phyloP scores from a whole-genome alignment of 2,797 vertebrate genomes.

The Pseudochirops corinnae region DNA sequence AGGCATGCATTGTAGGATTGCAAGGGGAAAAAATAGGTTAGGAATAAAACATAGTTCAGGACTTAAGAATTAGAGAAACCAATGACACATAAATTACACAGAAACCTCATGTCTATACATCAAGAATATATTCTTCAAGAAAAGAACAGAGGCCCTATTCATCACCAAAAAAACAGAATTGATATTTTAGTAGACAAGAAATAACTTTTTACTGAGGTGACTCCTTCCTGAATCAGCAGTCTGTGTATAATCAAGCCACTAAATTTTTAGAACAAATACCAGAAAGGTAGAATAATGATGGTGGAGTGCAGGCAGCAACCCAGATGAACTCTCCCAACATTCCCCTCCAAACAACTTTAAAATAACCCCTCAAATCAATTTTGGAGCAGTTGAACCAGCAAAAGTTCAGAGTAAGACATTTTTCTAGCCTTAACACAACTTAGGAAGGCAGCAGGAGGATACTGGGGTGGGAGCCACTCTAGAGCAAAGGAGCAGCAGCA shows the following conservation, averaged over 20 bases:
- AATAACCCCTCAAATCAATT: background rate
- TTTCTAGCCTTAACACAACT: background rate
- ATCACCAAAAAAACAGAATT: background rate
- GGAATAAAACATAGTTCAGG: background rate
- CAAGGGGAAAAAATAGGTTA: background rate
- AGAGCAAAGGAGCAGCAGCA: background rate
- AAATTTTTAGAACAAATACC: background rate
- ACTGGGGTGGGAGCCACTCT: no score
- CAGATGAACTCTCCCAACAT: background rate
- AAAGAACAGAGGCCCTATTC: background rate
- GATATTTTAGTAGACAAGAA: background rate
- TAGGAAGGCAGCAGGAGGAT: background rate
- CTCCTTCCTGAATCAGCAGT: background rate
- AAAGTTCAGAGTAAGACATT: background rate
- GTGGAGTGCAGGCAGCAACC: background rate
- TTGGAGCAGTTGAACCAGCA: background rate
- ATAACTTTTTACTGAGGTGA: background rate
- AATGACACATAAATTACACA: background rate
- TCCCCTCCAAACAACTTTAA: background rate
- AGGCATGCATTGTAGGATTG: background rate
- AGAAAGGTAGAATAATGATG: background rate
- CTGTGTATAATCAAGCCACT: background rate
- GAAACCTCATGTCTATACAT: background rate
- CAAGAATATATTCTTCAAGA: background rate
- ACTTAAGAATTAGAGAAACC: background rate